A percentile compares a stretch with the other conserved stretches of the same genome.
Evolutionary conservation across 92 coral and sea anemone species (phyloP).

Genomic region (Porites divaricata): DNA sequence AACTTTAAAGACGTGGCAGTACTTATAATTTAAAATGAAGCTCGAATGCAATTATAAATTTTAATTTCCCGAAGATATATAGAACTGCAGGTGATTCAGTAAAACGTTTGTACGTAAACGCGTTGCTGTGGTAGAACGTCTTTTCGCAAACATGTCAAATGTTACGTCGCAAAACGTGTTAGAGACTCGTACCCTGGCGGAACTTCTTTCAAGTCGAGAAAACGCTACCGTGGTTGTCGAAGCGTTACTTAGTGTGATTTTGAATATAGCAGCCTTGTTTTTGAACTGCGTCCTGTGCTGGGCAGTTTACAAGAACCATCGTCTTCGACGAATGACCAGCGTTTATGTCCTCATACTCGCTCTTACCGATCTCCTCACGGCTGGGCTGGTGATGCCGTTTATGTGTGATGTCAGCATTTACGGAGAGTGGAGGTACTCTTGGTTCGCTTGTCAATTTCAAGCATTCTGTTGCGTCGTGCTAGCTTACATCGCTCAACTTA

Average conservation of each 20-base stretch:
- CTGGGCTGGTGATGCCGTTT: conserved; percentile 24
- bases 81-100: background rate
- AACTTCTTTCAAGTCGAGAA: conserved; percentile 1
- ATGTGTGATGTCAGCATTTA: background rate
- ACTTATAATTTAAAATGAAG: too few species aligned
- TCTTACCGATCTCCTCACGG: conserved; percentile 15
- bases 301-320: conserved; percentile 25
- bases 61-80: background rate
- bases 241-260: background rate
- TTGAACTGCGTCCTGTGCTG: conserved; percentile 17
- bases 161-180: background rate
- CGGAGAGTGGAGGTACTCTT: background rate
- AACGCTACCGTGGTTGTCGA: conserved; percentile 4
- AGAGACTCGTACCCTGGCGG: background rate
- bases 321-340: conserved; percentile 36
- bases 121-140: background rate
- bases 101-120: background rate
- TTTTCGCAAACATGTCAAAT: conserved; percentile 6
- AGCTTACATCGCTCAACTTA: conserved; percentile 28
- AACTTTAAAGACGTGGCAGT: too few species aligned
- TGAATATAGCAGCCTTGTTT: conserved; percentile 11
- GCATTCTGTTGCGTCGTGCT: conserved; percentile 2
- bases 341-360: conserved; percentile 28
- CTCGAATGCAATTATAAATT: too few species aligned
- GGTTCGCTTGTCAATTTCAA: conserved; percentile 24